These are phyloP conservation scores for Tragelaphus eurycerus DNA, from an alignment of 2,797 vertebrate genomes.

Conservation along the genomic window DNA sequence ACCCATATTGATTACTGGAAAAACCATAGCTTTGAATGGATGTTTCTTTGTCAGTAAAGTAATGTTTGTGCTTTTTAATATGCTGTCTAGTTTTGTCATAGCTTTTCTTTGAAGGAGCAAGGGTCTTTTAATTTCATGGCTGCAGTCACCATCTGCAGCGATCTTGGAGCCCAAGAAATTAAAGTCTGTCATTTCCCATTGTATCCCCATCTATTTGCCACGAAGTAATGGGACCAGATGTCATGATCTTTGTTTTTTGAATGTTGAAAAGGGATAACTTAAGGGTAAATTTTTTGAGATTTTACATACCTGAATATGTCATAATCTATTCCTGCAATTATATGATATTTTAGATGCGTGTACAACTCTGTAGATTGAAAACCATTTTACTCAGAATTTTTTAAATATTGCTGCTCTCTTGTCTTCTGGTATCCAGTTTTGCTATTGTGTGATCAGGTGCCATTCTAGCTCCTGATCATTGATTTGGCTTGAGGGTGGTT, in stretches of 20 bases:
- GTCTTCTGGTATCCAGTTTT: background rate
- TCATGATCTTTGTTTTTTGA: background rate
- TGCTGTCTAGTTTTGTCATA: background rate
- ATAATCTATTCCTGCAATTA: background rate
- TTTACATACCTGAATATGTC: background rate
- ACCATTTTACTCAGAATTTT: background rate
- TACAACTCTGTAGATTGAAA: conserved; percentile 33
- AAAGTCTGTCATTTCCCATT: background rate
- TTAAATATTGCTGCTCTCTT: background rate
- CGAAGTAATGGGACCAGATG: background rate
- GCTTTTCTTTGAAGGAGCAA: background rate
- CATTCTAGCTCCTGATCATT: background rate
- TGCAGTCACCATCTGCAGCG: background rate
- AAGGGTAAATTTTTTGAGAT: background rate
- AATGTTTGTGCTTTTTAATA: background rate
- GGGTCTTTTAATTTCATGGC: background rate
- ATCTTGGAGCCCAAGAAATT: background rate
- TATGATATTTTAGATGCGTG: conserved; percentile 25
- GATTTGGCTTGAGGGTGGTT: background rate
- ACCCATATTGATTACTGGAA: background rate
- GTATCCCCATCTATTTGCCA: background rate
- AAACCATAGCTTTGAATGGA: background rate
- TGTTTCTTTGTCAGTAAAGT: background rate
- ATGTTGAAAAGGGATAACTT: background rate
- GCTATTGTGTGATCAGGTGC: background rate